Conservation (phyloP, 2,888 invertebrate genomes). For the Meghimatium bilineatum region DNA sequence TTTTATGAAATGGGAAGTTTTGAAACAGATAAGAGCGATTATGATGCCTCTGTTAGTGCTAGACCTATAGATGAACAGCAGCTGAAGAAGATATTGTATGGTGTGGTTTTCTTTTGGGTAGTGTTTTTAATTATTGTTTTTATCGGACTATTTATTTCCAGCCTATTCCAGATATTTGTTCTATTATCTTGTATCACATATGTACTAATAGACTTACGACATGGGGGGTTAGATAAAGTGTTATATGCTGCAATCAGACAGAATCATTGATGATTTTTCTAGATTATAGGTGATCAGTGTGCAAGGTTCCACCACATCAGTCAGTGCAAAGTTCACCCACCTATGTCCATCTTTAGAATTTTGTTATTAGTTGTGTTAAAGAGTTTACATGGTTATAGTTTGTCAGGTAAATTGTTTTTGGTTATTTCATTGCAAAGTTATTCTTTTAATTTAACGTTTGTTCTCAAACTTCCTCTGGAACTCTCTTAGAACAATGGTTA, state of each 20-base stretch:
- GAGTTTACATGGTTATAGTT: not conserved
- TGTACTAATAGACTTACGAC: constrained; percentile 40
- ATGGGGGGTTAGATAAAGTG: constrained; percentile 54
- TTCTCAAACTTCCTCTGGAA: too few species aligned
- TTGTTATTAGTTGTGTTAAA: too few species aligned
- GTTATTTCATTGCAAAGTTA: not conserved
- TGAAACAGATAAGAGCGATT: constrained; percentile 24
- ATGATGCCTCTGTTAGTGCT: not conserved
- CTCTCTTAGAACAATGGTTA: too few species aligned
- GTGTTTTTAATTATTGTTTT: constrained; percentile 55
- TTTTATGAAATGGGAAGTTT: constrained; percentile 60
- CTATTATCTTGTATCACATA: constrained; percentile 48
- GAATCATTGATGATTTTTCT: not conserved
- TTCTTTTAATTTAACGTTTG: not conserved
- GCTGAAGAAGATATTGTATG: constrained; percentile 38
- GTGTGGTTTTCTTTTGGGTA: constrained; percentile 57
- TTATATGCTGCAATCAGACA: constrained; percentile 41
- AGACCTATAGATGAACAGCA: constrained; percentile 14
- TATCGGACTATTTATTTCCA: constrained; percentile 50
- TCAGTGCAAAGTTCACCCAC: not conserved
- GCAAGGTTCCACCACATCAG: not conserved
- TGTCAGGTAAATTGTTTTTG: not conserved
- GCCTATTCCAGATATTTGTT: constrained; percentile 57
- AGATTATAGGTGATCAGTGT: not conserved
- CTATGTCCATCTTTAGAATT: not conserved